Percentiles rank a stretch among this genome's conserved stretches.
Conservation (phyloP, 2,797 vertebrate genomes). For the Phaenicophaeus curvirostris region DNA sequence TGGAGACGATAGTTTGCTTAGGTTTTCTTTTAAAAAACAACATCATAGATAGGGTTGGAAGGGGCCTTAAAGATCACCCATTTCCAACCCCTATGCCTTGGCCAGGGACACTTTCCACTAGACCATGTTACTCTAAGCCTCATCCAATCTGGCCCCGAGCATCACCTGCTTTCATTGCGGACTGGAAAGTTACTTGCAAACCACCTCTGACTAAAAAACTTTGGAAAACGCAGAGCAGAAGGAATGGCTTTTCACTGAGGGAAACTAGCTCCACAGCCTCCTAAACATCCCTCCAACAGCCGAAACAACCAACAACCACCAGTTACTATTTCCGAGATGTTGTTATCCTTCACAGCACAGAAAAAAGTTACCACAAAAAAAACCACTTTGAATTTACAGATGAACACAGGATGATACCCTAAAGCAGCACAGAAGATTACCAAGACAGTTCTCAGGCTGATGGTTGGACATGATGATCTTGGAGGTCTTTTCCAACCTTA, state of each 20-base stretch:
- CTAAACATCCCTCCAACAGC: background rate
- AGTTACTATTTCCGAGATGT: background rate
- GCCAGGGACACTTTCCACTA: too few relatives aligned
- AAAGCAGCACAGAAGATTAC: rapidly evolving
- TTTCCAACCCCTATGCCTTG: too few relatives aligned
- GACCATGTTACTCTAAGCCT: too few relatives aligned
- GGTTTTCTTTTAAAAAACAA: background rate
- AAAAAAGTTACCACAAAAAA: background rate
- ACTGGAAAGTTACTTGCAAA: background rate
- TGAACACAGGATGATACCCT: background rate
- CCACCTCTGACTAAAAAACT: background rate
- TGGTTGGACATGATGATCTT: too few relatives aligned
- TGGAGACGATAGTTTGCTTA: rapidly evolving
- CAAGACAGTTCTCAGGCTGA: background rate
- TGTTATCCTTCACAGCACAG: background rate
- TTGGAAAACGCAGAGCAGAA: background rate
- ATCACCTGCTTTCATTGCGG: background rate
- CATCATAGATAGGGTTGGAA: too few relatives aligned
- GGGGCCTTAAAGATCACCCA: too few relatives aligned
- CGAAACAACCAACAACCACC: background rate
- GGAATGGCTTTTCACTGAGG: rapidly evolving
- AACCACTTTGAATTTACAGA: background rate
- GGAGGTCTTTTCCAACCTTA: too few relatives aligned
- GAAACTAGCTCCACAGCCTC: background rate
- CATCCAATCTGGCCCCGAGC: too few relatives aligned